Conservation (phyloP, 2,113 vertebrate genomes). For the Phrynocephalus versicolor region DNA sequence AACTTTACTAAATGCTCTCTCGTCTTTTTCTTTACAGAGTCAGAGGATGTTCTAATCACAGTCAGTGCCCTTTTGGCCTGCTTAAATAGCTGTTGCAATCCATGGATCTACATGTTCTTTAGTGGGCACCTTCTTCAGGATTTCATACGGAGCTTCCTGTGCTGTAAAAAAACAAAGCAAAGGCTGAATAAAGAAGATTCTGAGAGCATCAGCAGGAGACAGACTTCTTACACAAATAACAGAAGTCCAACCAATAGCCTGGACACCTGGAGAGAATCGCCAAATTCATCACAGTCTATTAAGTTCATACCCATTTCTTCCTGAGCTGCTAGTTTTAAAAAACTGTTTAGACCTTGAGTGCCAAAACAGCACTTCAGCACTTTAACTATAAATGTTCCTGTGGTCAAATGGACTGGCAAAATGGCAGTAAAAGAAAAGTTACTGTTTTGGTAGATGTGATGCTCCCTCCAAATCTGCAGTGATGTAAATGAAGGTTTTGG, state of each 20-base stretch:
- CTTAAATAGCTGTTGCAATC: constrained; percentile 97
- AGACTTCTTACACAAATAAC: constrained; percentile 84
- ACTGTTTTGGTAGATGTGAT: constrained; percentile 29
- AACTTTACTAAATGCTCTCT: constrained; percentile 32
- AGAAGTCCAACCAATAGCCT: constrained; percentile 84
- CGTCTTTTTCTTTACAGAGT: constrained; percentile 76
- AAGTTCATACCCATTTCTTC: constrained; percentile 77
- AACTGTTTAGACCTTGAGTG: constrained; percentile 14
- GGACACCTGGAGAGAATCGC: constrained; percentile 80
- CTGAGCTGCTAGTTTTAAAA: constrained; percentile 49
- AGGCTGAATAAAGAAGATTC: constrained; percentile 87
- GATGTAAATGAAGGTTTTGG: constrained; percentile 17
- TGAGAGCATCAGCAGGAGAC: constrained; percentile 86
- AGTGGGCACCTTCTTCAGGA: constrained; percentile 95
- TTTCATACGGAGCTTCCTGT: constrained; percentile 84
- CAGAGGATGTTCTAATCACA: constrained; percentile 87
- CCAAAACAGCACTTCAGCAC: fast-evolving
- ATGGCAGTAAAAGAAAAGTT: neutral
- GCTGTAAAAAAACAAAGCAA: constrained; percentile 74
- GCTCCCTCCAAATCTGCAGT: constrained; percentile 8
- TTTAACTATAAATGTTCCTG: neutral
- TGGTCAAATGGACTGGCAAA: constrained; percentile 17
- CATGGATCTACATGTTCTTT: constrained; percentile 99
- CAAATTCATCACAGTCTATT: constrained; percentile 72
- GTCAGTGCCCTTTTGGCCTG: constrained; percentile 91